Percentiles rank a stretch among this genome's conserved stretches.
Conservation (phyloP, 2,797 vertebrate species). For the Brachymystax lenok region DNA sequence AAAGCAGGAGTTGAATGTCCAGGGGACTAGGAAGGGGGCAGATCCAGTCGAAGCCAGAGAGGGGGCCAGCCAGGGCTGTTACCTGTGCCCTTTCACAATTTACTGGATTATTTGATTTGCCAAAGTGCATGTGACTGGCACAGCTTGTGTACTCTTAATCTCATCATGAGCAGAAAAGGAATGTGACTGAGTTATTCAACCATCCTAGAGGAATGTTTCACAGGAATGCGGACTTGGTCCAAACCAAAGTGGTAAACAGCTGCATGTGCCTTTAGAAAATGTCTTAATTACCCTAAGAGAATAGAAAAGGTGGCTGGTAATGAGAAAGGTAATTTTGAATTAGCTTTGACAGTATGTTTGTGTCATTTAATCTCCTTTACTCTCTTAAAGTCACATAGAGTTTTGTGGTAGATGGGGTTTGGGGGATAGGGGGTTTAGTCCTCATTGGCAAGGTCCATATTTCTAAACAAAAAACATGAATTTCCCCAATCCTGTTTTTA, state of each 20-base stretch:
- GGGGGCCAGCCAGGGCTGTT: slow-evolving; percentile 51
- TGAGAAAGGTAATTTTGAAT: slow-evolving; percentile 67
- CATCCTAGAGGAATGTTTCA: slow-evolving; percentile 57
- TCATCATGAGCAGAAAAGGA: slow-evolving; percentile 53
- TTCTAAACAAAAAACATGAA: slow-evolving; percentile 70
- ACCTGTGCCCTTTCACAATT: slow-evolving; percentile 66
- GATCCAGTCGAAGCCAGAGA: slow-evolving; percentile 45
- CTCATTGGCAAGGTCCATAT: slow-evolving; percentile 71
- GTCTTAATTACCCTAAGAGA: slow-evolving; percentile 48
- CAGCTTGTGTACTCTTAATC: slow-evolving; percentile 68
- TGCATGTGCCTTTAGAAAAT: slow-evolving; percentile 64
- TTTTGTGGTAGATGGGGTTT: slow-evolving; percentile 66
- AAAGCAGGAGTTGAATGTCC: slow-evolving; percentile 55
- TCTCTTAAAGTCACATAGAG: slow-evolving; percentile 66
- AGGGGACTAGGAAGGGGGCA: slow-evolving; percentile 22
- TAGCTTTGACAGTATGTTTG: slow-evolving; percentile 65
- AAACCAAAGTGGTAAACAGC: slow-evolving; percentile 39
- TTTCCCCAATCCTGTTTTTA: slow-evolving; percentile 72
- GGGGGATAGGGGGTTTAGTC: slow-evolving; percentile 39
- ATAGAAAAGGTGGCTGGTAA: slow-evolving; percentile 41
- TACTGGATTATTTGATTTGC: slow-evolving; percentile 70
- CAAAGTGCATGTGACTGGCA: slow-evolving; percentile 68
- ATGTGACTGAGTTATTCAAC: slow-evolving; percentile 47
- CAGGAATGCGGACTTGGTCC: slow-evolving; percentile 57
- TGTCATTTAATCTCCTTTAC: slow-evolving; percentile 72